Conservation (phyloP, 2,888 invertebrate species). For the Bimastos eiseni region DNA sequence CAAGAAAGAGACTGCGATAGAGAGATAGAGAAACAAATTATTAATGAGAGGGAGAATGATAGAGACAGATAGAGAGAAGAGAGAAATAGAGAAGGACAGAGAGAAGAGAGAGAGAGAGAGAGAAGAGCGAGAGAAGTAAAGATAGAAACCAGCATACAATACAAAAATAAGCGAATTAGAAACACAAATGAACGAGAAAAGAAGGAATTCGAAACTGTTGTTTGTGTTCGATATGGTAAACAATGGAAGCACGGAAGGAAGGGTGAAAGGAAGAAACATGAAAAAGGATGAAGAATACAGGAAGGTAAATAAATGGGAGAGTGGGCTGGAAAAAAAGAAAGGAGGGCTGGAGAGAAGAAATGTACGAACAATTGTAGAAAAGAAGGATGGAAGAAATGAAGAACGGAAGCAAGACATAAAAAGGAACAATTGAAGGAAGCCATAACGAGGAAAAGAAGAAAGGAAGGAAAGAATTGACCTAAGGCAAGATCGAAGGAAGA, state of each 20-base stretch:
- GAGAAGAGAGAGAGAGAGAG: conserved; percentile 2
- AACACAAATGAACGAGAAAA: not conserved
- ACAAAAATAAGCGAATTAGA: not conserved
- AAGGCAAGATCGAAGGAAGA: not conserved
- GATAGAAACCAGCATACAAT: not conserved
- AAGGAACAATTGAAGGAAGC: not conserved
- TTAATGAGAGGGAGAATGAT: too few species aligned
- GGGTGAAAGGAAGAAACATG: not conserved
- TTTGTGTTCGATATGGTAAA: not conserved
- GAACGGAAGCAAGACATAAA: not conserved
- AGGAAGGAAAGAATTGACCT: not conserved
- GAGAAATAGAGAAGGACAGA: not conserved
- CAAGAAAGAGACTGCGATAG: not conserved
- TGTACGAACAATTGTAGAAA: too few species aligned
- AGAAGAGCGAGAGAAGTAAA: not conserved
- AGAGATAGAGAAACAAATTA: not conserved
- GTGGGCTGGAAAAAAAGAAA: not conserved
- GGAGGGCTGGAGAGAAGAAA: not conserved
- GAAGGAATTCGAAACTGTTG: too few species aligned
- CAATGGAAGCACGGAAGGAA: not conserved
- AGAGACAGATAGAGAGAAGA: not conserved
- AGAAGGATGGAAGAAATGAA: not conserved
- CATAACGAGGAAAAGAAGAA: not conserved
- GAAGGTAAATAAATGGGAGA: not conserved
- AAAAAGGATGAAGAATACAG: not conserved